phyloP scores from a whole-genome alignment of 2,888 invertebrate species.

The Lasioglossum oenotherae region DNA sequence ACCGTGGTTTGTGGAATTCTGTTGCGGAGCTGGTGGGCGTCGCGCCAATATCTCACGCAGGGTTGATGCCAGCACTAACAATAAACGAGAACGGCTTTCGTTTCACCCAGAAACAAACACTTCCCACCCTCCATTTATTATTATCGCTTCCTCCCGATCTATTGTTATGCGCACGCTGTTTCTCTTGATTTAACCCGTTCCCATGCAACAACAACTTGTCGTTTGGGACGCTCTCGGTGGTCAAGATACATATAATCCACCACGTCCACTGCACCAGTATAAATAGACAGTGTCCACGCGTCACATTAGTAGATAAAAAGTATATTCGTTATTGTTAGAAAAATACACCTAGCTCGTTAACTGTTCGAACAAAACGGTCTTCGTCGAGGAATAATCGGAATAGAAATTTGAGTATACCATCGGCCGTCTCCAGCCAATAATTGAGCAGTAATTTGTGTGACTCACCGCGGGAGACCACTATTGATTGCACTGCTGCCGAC shows the following conservation, averaged over 20 bases:
- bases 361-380: too few species aligned
- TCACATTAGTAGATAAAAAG: not conserved
- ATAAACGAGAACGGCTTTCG: slow-evolving; percentile 43
- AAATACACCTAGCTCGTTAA: not conserved
- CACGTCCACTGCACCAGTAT: not conserved
- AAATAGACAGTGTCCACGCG: not conserved
- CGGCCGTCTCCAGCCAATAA: not conserved
- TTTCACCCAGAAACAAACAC: slow-evolving; percentile 35
- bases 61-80: slow-evolving; percentile 38
- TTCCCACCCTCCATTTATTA: slow-evolving; percentile 18
- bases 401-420: not conserved
- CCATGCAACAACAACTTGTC: not conserved
- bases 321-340: not conserved
- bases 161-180: not conserved
- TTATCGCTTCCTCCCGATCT: not conserved
- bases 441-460: slow-evolving; percentile 2
- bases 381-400: not conserved
- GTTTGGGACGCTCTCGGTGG: not conserved
- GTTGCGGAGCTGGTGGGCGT: slow-evolving; percentile 21
- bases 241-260: not conserved
- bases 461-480: slow-evolving; percentile 10
- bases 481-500: slow-evolving; percentile 13
- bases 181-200: not conserved
- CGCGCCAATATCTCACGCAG: slow-evolving; percentile 27
- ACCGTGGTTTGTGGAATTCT: slow-evolving; percentile 23